Base-by-base conservation (phyloP, 1,140 invertebrate genomes). In the Drosophila bocqueti region DNA sequence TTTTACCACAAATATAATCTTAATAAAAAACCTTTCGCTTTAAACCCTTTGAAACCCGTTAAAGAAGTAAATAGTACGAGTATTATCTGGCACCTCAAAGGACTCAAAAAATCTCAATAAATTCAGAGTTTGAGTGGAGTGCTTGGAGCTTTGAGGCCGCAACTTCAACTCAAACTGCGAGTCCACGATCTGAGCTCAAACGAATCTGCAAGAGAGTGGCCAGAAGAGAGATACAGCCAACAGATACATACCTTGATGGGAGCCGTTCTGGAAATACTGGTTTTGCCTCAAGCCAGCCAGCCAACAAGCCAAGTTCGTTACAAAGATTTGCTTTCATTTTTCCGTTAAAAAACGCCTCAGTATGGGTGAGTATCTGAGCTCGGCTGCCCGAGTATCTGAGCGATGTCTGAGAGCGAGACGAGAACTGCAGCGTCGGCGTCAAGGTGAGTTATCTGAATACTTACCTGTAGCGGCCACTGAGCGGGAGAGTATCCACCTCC, bases 251-350 rank as follows among this genome's bases (percentile, higher is more conserved):
- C 83, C 74, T 68, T 69, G 78, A 49, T 67, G 46, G 45, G 72
- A 81, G 77, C 65, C 59, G 54, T 76, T 83, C 61, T 38, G 29
- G 54, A 91, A 90, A 91, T 91, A 91, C 86, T 80, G 87, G 83
- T 91, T 90, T 81, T 73, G 55, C 75, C 66, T 57, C 79, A 76
- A 60, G 65, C 77, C 57, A 65, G 38, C 50, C 11, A 60, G 77
- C 77, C 67, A 77, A 68, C 63, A 47, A 66, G 83, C 81, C 79
- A 74, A 76, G 73, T 90, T 85, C 67, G 74, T 75, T 61, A 85
- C 87, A 86, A 91, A 91, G 87, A 91, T 91, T 91, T 91, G 83
- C 86, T 91, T 91, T 91, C 86, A 91, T 91, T 91, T 91, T 80
- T 80, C 79, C 76, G 85, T 86, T 91, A 91, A 86, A 77, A 59